Conservation (phyloP, 2,888 invertebrate genomes). For the Rotaria sp. region DNA sequence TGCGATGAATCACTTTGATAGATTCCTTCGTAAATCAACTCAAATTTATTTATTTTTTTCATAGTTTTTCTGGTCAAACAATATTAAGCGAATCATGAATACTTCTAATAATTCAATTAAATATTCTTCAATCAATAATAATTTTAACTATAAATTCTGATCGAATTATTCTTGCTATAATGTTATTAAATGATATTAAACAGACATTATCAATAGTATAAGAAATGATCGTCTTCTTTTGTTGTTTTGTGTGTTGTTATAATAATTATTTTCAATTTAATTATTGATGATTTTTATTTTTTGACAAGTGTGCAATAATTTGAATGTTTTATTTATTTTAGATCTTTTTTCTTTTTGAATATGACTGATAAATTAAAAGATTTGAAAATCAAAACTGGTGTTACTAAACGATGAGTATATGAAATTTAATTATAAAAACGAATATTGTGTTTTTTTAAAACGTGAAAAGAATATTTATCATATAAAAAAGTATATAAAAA, state of each 20-base stretch:
- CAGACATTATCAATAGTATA: neutral
- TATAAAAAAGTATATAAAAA: neutral
- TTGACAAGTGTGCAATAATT: neutral
- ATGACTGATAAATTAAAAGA: conserved; percentile 25
- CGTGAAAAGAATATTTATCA: conserved; percentile 10
- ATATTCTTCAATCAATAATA: conserved; percentile 30
- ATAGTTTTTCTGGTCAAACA: conserved; percentile 71
- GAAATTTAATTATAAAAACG: neutral
- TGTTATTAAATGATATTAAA: conserved; percentile 73
- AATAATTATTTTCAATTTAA: too few relatives aligned
- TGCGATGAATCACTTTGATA: too few relatives aligned
- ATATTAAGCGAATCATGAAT: conserved; percentile 72
- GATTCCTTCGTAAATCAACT: neutral
- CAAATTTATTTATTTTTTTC: neutral
- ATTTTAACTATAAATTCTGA: conserved; percentile 73
- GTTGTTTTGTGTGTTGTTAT: too few relatives aligned
- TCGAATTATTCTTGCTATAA: conserved; percentile 84
- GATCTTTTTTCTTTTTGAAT: neutral
- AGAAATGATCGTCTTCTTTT: too few relatives aligned
- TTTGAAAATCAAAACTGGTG: conserved; percentile 17
- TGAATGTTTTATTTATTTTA: neutral
- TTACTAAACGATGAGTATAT: neutral
- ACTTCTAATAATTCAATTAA: conserved; percentile 59
- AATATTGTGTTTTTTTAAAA: neutral
- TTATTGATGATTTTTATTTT: too few relatives aligned